Evolutionary conservation across 2,797 vertebrate genomes (phyloP).

Genomic region (Centroberyx gerrardi): DNA sequence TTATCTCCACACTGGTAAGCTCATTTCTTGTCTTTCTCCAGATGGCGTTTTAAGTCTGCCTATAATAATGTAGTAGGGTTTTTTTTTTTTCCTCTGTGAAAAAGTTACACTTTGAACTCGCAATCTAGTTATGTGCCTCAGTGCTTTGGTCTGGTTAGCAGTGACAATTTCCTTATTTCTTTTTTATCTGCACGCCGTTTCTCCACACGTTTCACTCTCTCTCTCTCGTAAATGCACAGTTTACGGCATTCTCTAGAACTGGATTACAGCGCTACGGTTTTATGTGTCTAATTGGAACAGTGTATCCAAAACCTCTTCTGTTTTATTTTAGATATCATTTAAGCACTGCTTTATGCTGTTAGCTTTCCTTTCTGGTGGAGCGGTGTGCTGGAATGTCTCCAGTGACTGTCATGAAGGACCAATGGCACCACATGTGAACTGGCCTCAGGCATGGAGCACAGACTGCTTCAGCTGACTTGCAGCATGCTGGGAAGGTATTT

Average conservation of each 20-base stretch:
- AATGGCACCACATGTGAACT: conserved; percentile 46
- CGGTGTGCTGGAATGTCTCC: conserved; percentile 36
- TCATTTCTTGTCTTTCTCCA: conserved; percentile 55
- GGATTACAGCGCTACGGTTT: conserved; percentile 68
- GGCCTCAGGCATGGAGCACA: conserved; percentile 35
- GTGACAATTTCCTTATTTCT: conserved; percentile 39
- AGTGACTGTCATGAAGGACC: conserved; percentile 42
- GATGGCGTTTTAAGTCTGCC: conserved; percentile 55
- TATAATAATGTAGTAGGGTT: conserved; percentile 41
- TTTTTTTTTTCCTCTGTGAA: conserved; percentile 6
- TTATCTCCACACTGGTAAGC: conserved; percentile 70
- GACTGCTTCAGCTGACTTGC: conserved; percentile 44
- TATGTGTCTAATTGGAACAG: conserved; percentile 50
- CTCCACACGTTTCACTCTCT: conserved; percentile 11
- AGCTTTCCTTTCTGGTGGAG: conserved; percentile 36
- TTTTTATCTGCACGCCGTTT: conserved; percentile 26
- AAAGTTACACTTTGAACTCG: conserved; percentile 45
- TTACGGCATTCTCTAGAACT: conserved; percentile 52
- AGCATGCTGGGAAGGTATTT: conserved; percentile 20
- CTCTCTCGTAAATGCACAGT: conserved; percentile 42
- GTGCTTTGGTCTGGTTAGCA: conserved; percentile 47
- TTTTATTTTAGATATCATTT: conserved; percentile 70
- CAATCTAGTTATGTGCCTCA: conserved; percentile 36
- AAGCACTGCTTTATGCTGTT: conserved; percentile 39
- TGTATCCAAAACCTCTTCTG: conserved; percentile 53